Base-by-base conservation (phyloP, 2,888 invertebrate genomes). In the Campoplex nolae region DNA sequence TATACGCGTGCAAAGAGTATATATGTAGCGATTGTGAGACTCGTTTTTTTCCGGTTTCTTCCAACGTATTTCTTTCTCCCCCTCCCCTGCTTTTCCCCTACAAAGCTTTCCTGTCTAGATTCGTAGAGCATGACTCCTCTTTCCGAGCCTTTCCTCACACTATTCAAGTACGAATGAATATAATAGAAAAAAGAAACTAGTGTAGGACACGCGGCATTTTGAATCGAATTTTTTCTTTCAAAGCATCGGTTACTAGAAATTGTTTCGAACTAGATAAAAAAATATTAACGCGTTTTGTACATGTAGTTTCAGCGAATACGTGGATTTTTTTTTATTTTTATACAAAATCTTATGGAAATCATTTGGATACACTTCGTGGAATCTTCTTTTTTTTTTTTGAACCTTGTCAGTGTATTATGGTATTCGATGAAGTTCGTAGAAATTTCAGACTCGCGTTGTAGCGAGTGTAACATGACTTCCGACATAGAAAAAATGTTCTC, bases 41-140 rank as follows among this genome's bases (percentile, higher is more conserved):
- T 65, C 76, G 62, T 75, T 42, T 76, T 76, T 48, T 32, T 65
- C 62, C 38, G 38, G 45, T 65, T 74, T 76, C 62, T 76, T 48
- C 45, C 62, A 32, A 65, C 65, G 62, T 48, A 42, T 62, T 62
- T 62, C 28, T 62, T 62, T 62, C 42, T 18, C 42, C 13, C 74
- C 58, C 42, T 13, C 28, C 28, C 28, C 13, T 4, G 28, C 23
- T 48, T 23, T 28, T 23, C 45, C 70, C 42, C 42, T 7, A 28
- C 32, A 7, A 28, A 9, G 45, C 65, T 76, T 65, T 62, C 45
- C 9, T 32, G 35, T 32, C 42, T 75, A 58, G 28, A n/a, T 62
- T 62, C 28, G 58, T 76, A 18, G 16, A 18, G 32, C 16, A 58
- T 32, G 35, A 11, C 73, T 23, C 62, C 8, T 75, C 62, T 75